Evolutionary conservation across 2,888 invertebrate species (phyloP), one percentile per base, ranked within the genome.

Genomic region (Dryomyza anilis): DNA sequence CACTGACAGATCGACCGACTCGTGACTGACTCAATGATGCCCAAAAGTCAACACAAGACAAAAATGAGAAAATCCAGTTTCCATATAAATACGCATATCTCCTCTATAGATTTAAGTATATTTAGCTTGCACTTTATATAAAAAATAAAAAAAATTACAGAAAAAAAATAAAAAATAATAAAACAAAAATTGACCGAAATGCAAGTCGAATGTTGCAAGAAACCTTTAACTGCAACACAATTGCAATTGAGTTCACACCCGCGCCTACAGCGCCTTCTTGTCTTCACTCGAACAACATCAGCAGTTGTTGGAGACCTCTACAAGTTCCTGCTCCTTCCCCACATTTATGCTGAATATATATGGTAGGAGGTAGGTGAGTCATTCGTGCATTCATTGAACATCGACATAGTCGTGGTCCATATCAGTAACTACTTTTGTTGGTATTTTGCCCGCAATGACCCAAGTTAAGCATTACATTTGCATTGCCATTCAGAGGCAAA

Each of bases 391-490:
- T n/a, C n/a, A n/a, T n/a, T n/a, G n/a, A n/a, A n/a, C n/a, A n/a
- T n/a, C 19, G 14, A 7, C 30, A 19, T 10, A 29, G 12, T 50
- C 50, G 23, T 50, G 59, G 29, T 59, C 29, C 39, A 58, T n/a
- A 36, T 61, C 16, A 63, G 55, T 56, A 55, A 25, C 33, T 45
- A 43, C 48, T 10, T 33, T 60, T 59, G 16, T 57, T 65, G 56
- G 58, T 50, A 27, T 29, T 58, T 29, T 19, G 16, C 21, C 25
- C n/a, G 23, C n/a, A 50, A 14, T 50, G 25, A 25, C 25, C n/a
- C 50, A 50, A 25, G 25, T 14, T 12, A 50, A 50, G 25, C 25
- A 23, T n/a, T 25, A n/a, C 25, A 23, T 25, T 25, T 50, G 23
- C n/a, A 48, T 48, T 48, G 48, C 48, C 19, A 23, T 48, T 19